Evolutionary conservation across 35 echinoderm and acorn worm genomes (phyloP).

Genomic region (Chiridota heheva): DNA sequence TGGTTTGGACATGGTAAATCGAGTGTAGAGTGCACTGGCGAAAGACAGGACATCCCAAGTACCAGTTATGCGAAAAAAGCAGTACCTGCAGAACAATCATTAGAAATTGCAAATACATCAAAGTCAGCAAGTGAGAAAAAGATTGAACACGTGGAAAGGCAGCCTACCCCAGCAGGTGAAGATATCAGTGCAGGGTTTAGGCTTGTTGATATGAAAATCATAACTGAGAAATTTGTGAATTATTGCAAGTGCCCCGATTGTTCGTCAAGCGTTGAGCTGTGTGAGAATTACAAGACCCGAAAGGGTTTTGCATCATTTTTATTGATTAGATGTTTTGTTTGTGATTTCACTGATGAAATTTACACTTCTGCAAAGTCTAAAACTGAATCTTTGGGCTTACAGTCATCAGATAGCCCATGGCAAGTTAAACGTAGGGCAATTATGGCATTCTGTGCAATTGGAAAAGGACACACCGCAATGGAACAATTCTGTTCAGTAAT

Average conservation of each 20-base stretch:
- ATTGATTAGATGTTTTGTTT: neutral
- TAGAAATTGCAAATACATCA: neutral
- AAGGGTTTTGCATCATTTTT: neutral
- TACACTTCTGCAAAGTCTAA: conserved; percentile 3
- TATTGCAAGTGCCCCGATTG: conserved; percentile 18
- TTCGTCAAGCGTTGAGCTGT: neutral
- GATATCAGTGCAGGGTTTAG: neutral
- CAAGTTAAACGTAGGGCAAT: conserved; percentile 26
- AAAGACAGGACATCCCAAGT: neutral
- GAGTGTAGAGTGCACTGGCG: neutral
- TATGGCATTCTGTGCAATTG: conserved; percentile 35
- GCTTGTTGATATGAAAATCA: conserved; percentile 7
- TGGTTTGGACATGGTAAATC: neutral
- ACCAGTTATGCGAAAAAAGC: too few relatives aligned
- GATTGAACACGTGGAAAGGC: neutral
- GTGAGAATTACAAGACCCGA: neutral
- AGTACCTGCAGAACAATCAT: neutral
- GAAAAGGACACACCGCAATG: conserved; percentile 7
- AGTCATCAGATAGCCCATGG: conserved; percentile 36
- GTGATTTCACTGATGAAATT: conserved; percentile 19
- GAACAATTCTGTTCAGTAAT: conserved; percentile 24
- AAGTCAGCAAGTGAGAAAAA: neutral
- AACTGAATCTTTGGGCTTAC: neutral
- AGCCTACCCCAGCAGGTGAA: neutral
- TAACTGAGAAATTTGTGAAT: conserved; percentile 13